Conservation (phyloP, 2,888 invertebrate genomes). For the Thysanoteuthis rhombus region DNA sequence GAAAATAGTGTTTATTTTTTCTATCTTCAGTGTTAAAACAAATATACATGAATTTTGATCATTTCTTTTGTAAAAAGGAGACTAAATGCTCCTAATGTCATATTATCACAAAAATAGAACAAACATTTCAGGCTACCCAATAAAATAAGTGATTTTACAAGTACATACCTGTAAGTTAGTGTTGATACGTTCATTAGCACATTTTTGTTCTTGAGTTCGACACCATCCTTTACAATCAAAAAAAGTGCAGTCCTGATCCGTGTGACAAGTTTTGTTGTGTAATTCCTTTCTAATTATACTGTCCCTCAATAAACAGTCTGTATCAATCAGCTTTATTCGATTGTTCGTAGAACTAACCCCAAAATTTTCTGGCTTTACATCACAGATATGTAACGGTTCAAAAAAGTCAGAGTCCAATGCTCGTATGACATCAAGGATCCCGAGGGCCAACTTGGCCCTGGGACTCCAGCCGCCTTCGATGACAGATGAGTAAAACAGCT, state of each 20-base stretch:
- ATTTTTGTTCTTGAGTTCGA: conserved; percentile 70
- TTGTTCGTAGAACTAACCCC: conserved; percentile 70
- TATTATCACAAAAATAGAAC: neutral
- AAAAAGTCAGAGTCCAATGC: conserved; percentile 73
- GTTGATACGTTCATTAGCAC: conserved; percentile 73
- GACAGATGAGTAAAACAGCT: conserved; percentile 37
- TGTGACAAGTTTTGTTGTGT: conserved; percentile 68
- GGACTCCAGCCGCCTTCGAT: conserved; percentile 46
- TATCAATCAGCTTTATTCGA: conserved; percentile 72
- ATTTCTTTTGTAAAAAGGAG: no score
- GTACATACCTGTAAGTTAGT: conserved; percentile 76
- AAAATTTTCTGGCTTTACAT: conserved; percentile 77
- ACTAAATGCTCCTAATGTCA: no score
- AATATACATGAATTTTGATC: no score
- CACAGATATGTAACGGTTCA: conserved; percentile 77
- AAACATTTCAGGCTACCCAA: neutral
- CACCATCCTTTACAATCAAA: conserved; percentile 77
- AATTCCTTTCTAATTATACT: conserved; percentile 60
- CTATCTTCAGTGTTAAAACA: no score
- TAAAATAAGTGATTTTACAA: neutral
- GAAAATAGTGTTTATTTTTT: no score
- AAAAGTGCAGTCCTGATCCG: conserved; percentile 76
- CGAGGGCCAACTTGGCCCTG: conserved; percentile 59
- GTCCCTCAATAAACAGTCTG: conserved; percentile 75
- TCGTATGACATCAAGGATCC: conserved; percentile 75